These are phyloP conservation scores for Notarius quadriscutis DNA, from an alignment of 2,113 vertebrate species.

Conservation along the genomic window DNA sequence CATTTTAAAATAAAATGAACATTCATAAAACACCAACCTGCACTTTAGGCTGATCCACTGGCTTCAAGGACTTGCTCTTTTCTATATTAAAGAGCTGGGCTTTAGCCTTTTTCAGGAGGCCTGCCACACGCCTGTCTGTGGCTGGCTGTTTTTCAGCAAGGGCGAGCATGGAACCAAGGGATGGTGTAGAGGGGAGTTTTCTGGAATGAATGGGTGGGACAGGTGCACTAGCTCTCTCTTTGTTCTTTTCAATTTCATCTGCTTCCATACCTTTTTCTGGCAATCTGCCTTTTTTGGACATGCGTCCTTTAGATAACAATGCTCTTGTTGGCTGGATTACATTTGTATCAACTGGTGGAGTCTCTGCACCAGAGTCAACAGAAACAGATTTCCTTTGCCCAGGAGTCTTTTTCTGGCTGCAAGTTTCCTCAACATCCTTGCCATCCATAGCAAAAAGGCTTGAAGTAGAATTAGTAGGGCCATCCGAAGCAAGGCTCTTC, in stretches of 20 bases:
- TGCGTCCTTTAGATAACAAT: conserved; percentile 81
- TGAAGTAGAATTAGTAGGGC: conserved; percentile 63
- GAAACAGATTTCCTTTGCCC: conserved; percentile 82
- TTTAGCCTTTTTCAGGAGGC: conserved; percentile 93
- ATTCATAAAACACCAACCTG: conserved; percentile 76
- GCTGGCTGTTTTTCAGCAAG: conserved; percentile 91
- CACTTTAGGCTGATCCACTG: conserved; percentile 88
- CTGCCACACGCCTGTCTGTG: conserved; percentile 90
- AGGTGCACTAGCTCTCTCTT: conserved; percentile 69
- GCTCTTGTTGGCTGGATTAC: conserved; percentile 67
- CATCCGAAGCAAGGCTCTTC: conserved; percentile 63
- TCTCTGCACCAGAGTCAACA: conserved; percentile 69
- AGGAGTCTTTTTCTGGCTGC: conserved; percentile 68
- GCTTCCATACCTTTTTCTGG: conserved; percentile 75
- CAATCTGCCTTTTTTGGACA: conserved; percentile 81
- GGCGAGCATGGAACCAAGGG: conserved; percentile 86
- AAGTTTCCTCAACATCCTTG: conserved; percentile 66
- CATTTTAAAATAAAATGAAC: neutral
- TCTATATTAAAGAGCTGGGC: conserved; percentile 94
- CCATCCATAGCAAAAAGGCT: conserved; percentile 66
- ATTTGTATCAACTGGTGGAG: conserved; percentile 62
- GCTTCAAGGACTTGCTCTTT: conserved; percentile 92
- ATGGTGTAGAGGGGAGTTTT: conserved; percentile 80
- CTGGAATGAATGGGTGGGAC: conserved; percentile 68
- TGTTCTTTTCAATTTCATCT: conserved; percentile 79